Conservation (phyloP, 2,797 vertebrate genomes). For the Glossophaga mutica region DNA sequence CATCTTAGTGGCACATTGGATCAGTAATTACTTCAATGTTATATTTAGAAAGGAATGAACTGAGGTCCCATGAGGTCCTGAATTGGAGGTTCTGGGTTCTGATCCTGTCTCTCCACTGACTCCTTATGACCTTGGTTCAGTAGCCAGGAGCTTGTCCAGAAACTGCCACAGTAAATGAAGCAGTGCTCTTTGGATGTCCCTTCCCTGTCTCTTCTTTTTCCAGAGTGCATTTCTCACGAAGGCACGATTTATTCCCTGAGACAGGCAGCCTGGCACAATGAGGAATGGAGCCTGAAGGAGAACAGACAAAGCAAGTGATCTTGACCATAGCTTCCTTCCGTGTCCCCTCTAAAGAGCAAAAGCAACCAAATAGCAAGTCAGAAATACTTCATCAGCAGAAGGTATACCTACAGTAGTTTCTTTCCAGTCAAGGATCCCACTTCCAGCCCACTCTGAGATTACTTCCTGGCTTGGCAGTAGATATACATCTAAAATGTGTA, state of each 20-base stretch:
- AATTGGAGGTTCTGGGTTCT: conserved; percentile 27
- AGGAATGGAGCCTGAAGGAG: neutral
- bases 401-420: neutral
- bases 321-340: neutral
- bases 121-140: neutral
- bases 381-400: neutral
- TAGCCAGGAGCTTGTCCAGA: neutral
- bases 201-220: neutral
- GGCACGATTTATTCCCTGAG: neutral
- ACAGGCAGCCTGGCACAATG: neutral
- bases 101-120: neutral
- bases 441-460: neutral
- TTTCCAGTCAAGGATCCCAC: neutral
- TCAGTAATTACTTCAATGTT: conserved; percentile 65
- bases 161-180: neutral
- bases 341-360: neutral
- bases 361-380: neutral
- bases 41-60: conserved; percentile 55
- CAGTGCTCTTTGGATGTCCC: neutral
- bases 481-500: neutral
- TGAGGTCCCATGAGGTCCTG: neutral
- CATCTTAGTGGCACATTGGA: conserved; percentile 38
- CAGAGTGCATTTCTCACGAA: neutral
- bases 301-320: neutral
- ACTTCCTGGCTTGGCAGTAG: neutral